These are phyloP conservation scores for Cyrtonyx montezumae DNA, from an alignment of 2,113 vertebrate genomes.

Conservation along the genomic window DNA sequence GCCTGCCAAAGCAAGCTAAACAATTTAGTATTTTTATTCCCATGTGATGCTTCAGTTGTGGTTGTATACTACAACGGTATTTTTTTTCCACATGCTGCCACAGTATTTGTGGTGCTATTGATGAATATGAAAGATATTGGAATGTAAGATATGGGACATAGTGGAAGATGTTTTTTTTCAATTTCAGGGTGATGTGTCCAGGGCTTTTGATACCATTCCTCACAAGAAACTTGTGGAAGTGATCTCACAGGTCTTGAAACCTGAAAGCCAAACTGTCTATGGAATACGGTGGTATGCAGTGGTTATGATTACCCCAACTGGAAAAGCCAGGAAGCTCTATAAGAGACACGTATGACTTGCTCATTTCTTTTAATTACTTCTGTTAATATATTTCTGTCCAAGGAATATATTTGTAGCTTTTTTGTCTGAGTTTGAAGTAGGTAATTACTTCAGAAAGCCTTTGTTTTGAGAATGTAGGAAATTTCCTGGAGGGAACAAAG, in stretches of 20 bases:
- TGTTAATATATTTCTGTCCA: background rate
- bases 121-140: background rate
- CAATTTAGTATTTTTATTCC: background rate
- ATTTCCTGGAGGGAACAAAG: background rate
- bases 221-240: conserved; percentile 88
- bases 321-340: conserved; percentile 79
- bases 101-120: background rate
- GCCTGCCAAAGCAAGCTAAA: too few species aligned
- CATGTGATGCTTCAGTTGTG: background rate
- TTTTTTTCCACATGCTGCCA: background rate
- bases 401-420: background rate
- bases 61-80: background rate
- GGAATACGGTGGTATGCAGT: conserved; percentile 84
- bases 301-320: conserved; percentile 77
- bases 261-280: conserved; percentile 74
- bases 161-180: background rate
- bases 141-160: background rate
- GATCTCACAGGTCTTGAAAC: conserved; percentile 75
- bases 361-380: background rate
- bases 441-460: background rate
- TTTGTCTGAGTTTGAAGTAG: background rate
- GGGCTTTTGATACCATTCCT: conserved; percentile 90
- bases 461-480: background rate
- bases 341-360: conserved; percentile 77
- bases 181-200: conserved; percentile 86